Evolutionary conservation across 2,797 vertebrate genomes (phyloP), one percentile per base, ranked within the genome.

Genomic region (Crocodylus rhombifer): DNA sequence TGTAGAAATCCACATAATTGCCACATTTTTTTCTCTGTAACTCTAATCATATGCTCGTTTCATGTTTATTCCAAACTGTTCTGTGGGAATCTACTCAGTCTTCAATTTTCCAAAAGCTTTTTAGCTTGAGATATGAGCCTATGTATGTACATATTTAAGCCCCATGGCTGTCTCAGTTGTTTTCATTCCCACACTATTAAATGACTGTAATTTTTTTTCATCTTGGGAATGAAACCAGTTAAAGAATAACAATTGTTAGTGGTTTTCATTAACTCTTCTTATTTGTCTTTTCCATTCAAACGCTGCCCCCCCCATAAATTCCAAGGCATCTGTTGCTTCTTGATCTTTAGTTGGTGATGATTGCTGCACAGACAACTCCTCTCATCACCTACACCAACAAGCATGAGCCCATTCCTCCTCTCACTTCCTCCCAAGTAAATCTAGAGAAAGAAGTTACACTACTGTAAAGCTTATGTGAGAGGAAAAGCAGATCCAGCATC

Each of bases 101-200:
- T 17, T 3, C 14, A 42, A 3, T 77, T 86, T 90, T 80, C 73
- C 76, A 86, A 64, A 87, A 89, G 28, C 71, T 71, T 89, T 87
- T 61, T 62, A 71, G 67, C 57, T 65, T 51, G 8, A 93, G 86
- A 63, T 3, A 80, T 58, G 23, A 82, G 88, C 80, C 71, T 7
- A 56, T 18, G 4, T 51, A 79, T 84, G 71, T 65, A 83, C 89
- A 55, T 62, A 57, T 55, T 74, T 55, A 63, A 87, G 64, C 18
- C 65, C 1, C 33, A 2, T 25, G 60, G 80, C 67, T 95, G 60
- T 0, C 0, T 79, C 80, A 80, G 15, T 51, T 90, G 81, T 86
- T 96, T 87, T 62, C 51, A 55, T 95, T 95, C 93, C 84, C 95
- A 91, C 82, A 65, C 56, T 9, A 16, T 94, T 86, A 87, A 90